phyloP scores from a whole-genome alignment of 2,797 vertebrate genomes.

The Leptoclinus maculatus region DNA sequence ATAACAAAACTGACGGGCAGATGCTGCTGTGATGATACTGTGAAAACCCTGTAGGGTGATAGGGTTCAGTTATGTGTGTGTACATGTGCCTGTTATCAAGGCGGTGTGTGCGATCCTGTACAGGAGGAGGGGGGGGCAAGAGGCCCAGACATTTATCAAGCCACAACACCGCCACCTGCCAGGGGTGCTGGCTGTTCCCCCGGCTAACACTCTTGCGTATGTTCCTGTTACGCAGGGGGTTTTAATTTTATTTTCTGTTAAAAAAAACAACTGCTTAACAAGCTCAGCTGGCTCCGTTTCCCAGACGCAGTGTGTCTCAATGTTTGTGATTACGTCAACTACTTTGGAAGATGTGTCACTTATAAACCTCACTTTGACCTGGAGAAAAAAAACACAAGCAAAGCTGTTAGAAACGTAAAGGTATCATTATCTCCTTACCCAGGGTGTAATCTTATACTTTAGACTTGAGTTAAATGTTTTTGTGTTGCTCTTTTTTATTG shows the following conservation, averaged over 20 bases:
- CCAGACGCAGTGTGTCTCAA: conserved; percentile 45
- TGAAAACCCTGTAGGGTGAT: conserved; percentile 32
- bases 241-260: not conserved
- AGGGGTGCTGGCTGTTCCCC: conserved; percentile 62
- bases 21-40: conserved; percentile 23
- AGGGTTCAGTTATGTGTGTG: conserved; percentile 32
- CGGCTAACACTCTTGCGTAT: conserved; percentile 1
- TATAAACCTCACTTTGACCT: conserved; percentile 19
- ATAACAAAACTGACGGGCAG: not conserved
- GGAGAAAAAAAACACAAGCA: conserved; percentile 33
- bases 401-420: conserved; percentile 30
- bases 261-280: not conserved
- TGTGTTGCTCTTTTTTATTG: conserved; percentile 24
- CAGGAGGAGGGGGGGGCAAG: conserved; percentile 18
- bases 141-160: conserved; percentile 79
- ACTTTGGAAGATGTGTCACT: conserved; percentile 51
- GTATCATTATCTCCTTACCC: conserved; percentile 31
- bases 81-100: conserved; percentile 61
- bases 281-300: conserved; percentile 15
- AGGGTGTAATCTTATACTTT: conserved; percentile 43
- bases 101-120: conserved; percentile 30
- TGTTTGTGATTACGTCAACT: conserved; percentile 63
- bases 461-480: conserved; percentile 23
- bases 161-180: conserved; percentile 73
- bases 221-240: not conserved